phyloP scores from a whole-genome alignment of 2,888 invertebrate genomes.

The Lysandra bellargus region DNA sequence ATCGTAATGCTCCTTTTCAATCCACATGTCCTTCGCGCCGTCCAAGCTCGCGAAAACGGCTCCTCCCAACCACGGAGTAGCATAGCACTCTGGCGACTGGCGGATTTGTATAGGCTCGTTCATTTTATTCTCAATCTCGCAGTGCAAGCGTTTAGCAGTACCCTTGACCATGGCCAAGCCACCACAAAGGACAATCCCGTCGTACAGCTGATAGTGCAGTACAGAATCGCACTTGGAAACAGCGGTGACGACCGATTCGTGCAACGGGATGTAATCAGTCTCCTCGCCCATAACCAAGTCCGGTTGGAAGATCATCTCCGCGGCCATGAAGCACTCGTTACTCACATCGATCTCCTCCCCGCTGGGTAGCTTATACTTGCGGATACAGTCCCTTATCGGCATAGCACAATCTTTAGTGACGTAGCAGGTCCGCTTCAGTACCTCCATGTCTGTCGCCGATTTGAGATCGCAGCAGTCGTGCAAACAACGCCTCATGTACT shows the following conservation, averaged over 20 bases:
- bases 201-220: constrained; percentile 50
- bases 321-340: constrained; percentile 52
- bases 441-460: constrained; percentile 46
- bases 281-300: constrained; percentile 46
- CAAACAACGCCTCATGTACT: constrained; percentile 50
- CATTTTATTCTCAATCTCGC: constrained; percentile 49
- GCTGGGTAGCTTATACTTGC: constrained; percentile 52
- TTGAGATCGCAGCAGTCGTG: constrained; percentile 44
- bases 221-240: constrained; percentile 42
- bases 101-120: constrained; percentile 49
- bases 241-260: constrained; percentile 47
- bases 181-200: constrained; percentile 57
- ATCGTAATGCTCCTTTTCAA: constrained; percentile 60
- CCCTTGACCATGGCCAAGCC: constrained; percentile 56
- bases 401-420: constrained; percentile 47
- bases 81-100: constrained; percentile 53
- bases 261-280: constrained; percentile 49
- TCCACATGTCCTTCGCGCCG: constrained; percentile 54
- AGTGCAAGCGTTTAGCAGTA: constrained; percentile 50
- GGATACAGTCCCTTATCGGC: constrained; percentile 45
- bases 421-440: constrained; percentile 50
- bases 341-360: constrained; percentile 52
- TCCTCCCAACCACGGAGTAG: constrained; percentile 63
- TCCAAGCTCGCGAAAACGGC: constrained; percentile 61
- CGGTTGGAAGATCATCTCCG: constrained; percentile 58